phyloP scores from a whole-genome alignment of 2,888 invertebrate genomes.

The Volucella bombylans region DNA sequence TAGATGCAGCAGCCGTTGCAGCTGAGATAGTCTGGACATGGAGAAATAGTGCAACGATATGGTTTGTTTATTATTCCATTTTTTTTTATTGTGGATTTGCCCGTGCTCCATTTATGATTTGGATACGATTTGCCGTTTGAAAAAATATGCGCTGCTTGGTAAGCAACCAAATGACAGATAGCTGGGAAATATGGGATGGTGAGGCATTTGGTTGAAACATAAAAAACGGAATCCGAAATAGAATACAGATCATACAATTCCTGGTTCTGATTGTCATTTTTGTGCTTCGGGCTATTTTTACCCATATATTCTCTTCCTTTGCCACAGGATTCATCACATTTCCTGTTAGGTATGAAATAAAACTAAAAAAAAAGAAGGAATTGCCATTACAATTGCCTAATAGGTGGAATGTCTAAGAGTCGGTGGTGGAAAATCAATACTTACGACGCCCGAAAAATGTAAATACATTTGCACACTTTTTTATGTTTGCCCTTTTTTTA shows the following conservation, averaged over 20 bases:
- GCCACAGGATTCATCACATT: conserved; percentile 5
- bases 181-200: conserved; percentile 34
- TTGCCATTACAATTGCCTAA: conserved; percentile 54
- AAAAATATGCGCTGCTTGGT: conserved; percentile 47
- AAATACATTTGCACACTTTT: conserved; percentile 58
- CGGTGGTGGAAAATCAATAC: conserved; percentile 69
- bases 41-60: conserved; percentile 33
- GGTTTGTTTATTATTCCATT: conserved; percentile 37
- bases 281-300: conserved; percentile 17
- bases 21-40: conserved; percentile 46
- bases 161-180: conserved; percentile 47
- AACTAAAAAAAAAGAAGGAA: conserved; percentile 35
- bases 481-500: conserved; percentile 12
- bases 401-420: conserved; percentile 41
- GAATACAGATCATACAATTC: conserved; percentile 42
- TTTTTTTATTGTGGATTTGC: conserved; percentile 30
- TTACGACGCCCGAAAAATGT: conserved; percentile 68
- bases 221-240: conserved; percentile 45
- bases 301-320: background rate
- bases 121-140: conserved; percentile 41
- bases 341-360: conserved; percentile 32
- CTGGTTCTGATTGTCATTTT: conserved; percentile 40
- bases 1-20: conserved; percentile 30
- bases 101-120: conserved; percentile 50
- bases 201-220: conserved; percentile 51